Evolutionary conservation across 2,113 vertebrate species (phyloP).

Genomic region (Cochlearius cochlearius): DNA sequence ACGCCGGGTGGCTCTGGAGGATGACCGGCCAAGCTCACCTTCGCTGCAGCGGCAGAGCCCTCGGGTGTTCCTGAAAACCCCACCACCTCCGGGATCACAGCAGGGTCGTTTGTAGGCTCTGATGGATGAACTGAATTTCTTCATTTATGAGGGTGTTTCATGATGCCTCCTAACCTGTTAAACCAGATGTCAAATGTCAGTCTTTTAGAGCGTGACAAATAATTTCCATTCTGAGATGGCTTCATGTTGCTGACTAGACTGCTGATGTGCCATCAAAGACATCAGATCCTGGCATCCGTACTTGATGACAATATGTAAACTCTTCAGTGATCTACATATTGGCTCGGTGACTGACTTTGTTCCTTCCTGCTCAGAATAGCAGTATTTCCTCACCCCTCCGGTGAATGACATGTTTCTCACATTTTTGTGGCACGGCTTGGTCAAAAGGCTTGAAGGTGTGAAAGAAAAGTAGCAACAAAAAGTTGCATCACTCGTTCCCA

Average conservation of each 20-base stretch:
- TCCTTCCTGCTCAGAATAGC: slow-evolving; percentile 38
- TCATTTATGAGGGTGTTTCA: background rate
- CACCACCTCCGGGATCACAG: accelerated
- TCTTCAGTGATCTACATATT: background rate
- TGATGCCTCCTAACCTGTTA: background rate
- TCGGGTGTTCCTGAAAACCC: background rate
- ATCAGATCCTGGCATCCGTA: slow-evolving; percentile 1
- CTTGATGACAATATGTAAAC: slow-evolving; percentile 21
- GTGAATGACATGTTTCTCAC: slow-evolving; percentile 18
- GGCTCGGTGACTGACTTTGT: slow-evolving; percentile 5
- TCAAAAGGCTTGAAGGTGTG: slow-evolving; percentile 42
- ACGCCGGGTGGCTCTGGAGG: accelerated
- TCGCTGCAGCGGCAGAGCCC: background rate
- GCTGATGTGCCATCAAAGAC: slow-evolving; percentile 11
- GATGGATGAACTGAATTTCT: background rate
- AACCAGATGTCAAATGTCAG: background rate
- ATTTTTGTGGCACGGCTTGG: background rate
- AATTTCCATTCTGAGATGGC: background rate
- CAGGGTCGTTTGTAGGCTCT: background rate
- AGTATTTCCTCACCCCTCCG: slow-evolving; percentile 30
- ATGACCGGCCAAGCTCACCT: background rate
- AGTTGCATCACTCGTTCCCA: background rate
- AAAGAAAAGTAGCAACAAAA: slow-evolving; percentile 17
- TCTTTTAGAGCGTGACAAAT: background rate
- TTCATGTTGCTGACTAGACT: background rate